Evolutionary conservation across 1,140 invertebrate genomes (phyloP), one percentile per base, ranked within the genome.

Genomic region (Procambarus virginalis): DNA sequence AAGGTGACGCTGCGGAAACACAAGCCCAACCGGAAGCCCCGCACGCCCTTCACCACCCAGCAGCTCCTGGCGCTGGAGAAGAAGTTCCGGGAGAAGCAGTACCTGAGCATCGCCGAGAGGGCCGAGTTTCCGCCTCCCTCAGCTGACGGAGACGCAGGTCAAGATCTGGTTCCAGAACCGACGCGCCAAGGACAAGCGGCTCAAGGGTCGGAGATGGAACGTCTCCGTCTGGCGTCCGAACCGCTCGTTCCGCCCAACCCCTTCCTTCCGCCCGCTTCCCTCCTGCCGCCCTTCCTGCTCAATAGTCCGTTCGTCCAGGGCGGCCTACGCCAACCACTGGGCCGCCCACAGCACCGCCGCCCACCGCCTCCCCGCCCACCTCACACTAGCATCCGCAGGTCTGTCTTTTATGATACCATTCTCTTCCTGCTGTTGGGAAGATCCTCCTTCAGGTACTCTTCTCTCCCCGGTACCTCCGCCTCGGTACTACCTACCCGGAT

Each of bases 51-150:
- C 81, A 89, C 87, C 80, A 89, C 87, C 64, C 87, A 89, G 73
- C 87, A 89, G 73, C 87, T 89, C 4, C 87, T 89, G 10, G 20
- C 87, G 34, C 87, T 89, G 70, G 87, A 89, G 87, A 89, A 89
- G 81, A 89, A 89, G 73, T 89, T 89, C 81, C 80, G 88, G 0
- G 88, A 89, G 88, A 89, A 89, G 88, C 88, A 89, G 82, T 89
- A 89, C 88, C 88, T 89, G 51, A 89, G 88, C 75, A 89, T 89
- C 88, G 88, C 88, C 55, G 88, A 89, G 80, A 51, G 88, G 46
- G 88, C 88, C 34, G 88, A 89, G 75, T 89, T 89, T 89, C 88
- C 46, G 88, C 88, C 75, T 89, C 88, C 6, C 88, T 89, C 73
- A 89, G 68, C 88, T 89, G 51, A 89, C 88, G 34, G 88, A 89